phyloP scores from a whole-genome alignment of 2,113 vertebrate species.

The Dromiciops gliroides region DNA sequence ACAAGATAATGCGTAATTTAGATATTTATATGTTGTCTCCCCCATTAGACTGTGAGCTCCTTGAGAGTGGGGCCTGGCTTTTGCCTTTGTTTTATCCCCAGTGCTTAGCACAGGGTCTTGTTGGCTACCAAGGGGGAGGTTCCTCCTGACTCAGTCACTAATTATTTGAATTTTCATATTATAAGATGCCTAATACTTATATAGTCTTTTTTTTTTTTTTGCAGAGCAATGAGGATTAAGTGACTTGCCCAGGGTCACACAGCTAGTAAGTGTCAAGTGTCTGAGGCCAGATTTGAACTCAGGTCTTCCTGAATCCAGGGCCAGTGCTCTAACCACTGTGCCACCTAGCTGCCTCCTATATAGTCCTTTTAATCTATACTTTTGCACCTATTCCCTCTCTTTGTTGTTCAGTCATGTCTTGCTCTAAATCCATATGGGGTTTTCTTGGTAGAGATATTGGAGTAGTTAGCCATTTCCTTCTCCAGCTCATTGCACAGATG shows the following conservation, averaged over 20 bases:
- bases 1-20: not conserved
- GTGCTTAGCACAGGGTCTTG: not conserved
- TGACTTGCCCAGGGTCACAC: too few species aligned
- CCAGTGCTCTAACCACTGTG: too few species aligned
- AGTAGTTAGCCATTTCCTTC: not conserved
- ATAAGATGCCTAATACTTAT: not conserved
- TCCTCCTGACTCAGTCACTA: not conserved
- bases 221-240: too few species aligned
- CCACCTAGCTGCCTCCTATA: too few species aligned
- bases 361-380: not conserved
- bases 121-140: not conserved
- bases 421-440: not conserved
- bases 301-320: too few species aligned
- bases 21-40: not conserved
- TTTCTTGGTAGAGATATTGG: not conserved
- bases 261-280: too few species aligned
- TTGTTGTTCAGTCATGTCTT: not conserved
- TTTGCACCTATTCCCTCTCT: not conserved
- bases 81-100: not conserved
- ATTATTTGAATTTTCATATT: not conserved
- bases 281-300: too few species aligned
- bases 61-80: not conserved
- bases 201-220: too few species aligned
- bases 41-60: not conserved
- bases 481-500: not conserved